Evolutionary conservation across 2,888 invertebrate genomes (phyloP).

Genomic region (Capitulum mitella): DNA sequence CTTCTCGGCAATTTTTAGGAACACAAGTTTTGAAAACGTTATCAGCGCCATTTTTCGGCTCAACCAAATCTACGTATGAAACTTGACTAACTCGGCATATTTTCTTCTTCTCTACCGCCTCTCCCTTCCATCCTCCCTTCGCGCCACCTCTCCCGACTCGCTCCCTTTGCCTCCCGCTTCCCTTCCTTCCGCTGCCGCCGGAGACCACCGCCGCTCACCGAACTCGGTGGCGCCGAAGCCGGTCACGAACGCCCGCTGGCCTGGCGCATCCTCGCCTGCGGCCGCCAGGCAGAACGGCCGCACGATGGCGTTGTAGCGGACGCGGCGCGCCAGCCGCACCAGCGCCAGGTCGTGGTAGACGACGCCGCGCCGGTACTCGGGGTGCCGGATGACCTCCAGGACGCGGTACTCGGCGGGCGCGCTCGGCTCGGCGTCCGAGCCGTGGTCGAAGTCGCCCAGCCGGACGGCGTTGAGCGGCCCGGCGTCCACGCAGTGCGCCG

Average conservation of each 20-base stretch:
- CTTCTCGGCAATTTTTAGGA: no score
- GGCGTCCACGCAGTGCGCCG: background rate
- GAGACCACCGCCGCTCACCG: background rate
- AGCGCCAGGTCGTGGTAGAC: conserved; percentile 9
- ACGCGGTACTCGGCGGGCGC: background rate
- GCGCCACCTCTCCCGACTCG: no score
- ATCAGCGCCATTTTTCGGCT: no score
- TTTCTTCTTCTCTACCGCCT: no score
- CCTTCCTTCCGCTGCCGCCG: no score
- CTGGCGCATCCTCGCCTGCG: background rate
- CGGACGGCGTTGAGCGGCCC: background rate
- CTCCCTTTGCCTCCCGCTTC: no score
- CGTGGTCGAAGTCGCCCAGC: background rate
- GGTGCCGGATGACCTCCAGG: background rate
- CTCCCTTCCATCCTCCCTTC: no score
- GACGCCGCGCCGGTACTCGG: background rate
- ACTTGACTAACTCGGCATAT: no score
- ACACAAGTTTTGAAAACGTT: no score
- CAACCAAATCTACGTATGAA: no score
- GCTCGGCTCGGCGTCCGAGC: background rate
- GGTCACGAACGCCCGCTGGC: background rate
- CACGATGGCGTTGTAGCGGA: background rate
- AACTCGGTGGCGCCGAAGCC: background rate
- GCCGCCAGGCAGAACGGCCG: background rate
- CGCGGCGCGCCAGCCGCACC: background rate